A percentile compares a stretch with the other conserved stretches of the same genome.
Evolutionary conservation across 2,113 vertebrate genomes (phyloP).

Genomic region (Pachyramphus minor): DNA sequence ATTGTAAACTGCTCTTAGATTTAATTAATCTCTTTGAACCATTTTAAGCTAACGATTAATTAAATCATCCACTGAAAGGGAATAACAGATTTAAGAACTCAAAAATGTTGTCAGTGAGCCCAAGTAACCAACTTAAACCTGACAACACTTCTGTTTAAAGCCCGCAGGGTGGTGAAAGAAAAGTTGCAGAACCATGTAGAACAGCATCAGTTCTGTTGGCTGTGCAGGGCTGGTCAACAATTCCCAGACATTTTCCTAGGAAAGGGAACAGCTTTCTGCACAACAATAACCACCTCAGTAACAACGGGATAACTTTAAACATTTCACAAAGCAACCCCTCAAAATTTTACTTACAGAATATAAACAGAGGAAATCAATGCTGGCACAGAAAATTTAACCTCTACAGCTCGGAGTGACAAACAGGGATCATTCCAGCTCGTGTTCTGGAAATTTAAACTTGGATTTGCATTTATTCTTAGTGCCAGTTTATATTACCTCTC

Average conservation of each 20-base stretch:
- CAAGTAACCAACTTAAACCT: neutral
- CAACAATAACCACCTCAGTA: neutral
- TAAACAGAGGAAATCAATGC: neutral
- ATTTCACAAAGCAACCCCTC: neutral
- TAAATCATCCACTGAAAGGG: neutral
- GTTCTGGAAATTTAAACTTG: neutral
- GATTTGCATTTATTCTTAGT: neutral
- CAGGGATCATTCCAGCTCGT: neutral
- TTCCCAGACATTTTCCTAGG: neutral
- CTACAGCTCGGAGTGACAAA: neutral
- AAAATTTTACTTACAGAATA: neutral
- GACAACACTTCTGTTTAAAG: neutral
- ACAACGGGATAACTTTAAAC: neutral
- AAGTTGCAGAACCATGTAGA: neutral
- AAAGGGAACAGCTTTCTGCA: neutral
- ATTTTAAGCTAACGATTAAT: neutral
- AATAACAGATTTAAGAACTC: neutral
- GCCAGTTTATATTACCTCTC: neutral
- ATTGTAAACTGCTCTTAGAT: neutral
- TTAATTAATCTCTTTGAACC: neutral
- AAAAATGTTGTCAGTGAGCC: neutral
- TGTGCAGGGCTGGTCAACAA: neutral
- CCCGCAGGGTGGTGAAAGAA: neutral
- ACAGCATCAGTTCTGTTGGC: neutral
- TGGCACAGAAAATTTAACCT: neutral